Evolutionary conservation across 1,140 invertebrate genomes (phyloP).

Genomic region (Charaxes varanes): DNA sequence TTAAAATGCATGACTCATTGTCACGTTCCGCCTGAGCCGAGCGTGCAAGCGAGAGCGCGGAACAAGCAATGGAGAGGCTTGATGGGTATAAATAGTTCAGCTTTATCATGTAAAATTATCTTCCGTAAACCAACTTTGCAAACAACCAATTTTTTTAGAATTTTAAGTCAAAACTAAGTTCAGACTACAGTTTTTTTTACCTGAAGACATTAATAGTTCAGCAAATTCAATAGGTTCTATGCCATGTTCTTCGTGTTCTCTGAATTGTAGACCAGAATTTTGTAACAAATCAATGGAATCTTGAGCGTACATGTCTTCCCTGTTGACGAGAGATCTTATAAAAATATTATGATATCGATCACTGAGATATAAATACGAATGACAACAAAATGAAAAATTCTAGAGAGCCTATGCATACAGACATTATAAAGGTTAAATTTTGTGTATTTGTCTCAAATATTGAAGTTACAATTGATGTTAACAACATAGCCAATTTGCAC

Average conservation of each 20-base stretch:
- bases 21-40: no score
- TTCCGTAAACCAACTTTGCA: no score
- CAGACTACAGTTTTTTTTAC: no score
- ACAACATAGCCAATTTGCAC: no score
- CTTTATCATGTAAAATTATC: no score
- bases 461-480: no score
- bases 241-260: slow-evolving; percentile 97
- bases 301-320: slow-evolving; percentile 98
- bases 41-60: no score
- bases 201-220: slow-evolving; percentile 97
- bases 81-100: no score
- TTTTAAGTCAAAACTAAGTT: no score
- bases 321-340: slow-evolving; percentile 51
- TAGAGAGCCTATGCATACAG: neutral
- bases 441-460: neutral
- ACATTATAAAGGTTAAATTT: neutral
- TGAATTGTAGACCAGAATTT: slow-evolving; percentile 98
- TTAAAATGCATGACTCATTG: no score
- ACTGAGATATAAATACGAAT: slow-evolving; percentile 1
- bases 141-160: no score
- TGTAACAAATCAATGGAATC: slow-evolving; percentile 97
- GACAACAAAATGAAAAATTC: slow-evolving; percentile 1
- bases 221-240: slow-evolving; percentile 98
- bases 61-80: no score
- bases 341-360: slow-evolving; percentile 22